Evolutionary conservation across 1,140 invertebrate genomes (phyloP), one percentile per base, ranked within the genome.

Genomic region (Eriocheir sinensis): DNA sequence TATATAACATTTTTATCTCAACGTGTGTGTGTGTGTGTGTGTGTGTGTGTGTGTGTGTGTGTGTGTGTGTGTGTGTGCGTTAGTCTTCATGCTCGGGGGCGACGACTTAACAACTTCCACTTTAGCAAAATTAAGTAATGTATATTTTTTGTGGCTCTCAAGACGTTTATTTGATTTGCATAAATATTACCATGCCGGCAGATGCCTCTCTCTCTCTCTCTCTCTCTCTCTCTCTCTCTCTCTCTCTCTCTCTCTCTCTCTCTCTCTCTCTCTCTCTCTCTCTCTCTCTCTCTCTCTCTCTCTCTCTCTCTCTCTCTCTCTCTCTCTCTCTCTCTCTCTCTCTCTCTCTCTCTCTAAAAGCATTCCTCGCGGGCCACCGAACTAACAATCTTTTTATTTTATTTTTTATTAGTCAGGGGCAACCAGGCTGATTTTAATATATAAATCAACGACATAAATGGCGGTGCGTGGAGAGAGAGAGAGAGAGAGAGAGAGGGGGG

Each of bases 281-380:
- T 72, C 60, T 72, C 60, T 72, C 60, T 72, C 60, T 72, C 60
- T 72, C 60, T 72, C 60, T 72, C 60, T 72, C 60, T n/a, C 60
- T 72, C 60, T 72, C 60, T 72, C 60, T 72, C 60, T 72, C 60
- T 72, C 60, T 72, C 60, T 72, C 60, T 72, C 60, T 27, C 60
- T 72, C 60, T 72, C 60, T 72, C 60, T 72, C 60, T 72, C 60
- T 15, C 44, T 48, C 44, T 15, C 44, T 15, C 44, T 15, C 44
- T 15, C 44, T 15, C 44, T 15, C 44, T 15, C 44, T 8, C 15
- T 48, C 4, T 15, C 44, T 15, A 8, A 48, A 72, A n/a, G 60
- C 0, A 72, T 72, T n/a, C 60, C 60, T 72, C n/a, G 6, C n/a
- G 60, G 9, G 21, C 27, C 6, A 72, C 60, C 60, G n/a, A 72